Base-by-base conservation (phyloP, 2,797 vertebrate species). In the Chelmon rostratus region DNA sequence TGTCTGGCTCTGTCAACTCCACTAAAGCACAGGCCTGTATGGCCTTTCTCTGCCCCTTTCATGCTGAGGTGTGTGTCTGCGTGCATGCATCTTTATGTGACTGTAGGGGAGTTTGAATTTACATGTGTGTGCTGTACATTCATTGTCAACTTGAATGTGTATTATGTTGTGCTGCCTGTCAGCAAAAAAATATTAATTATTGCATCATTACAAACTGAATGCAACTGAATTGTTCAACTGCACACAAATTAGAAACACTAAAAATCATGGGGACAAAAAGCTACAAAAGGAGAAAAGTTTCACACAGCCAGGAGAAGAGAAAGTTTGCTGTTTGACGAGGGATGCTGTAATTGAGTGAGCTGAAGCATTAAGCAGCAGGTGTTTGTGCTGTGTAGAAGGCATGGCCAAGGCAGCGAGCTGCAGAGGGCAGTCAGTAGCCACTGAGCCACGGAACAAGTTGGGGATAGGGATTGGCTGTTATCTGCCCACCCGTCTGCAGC, bases 401-500 rank as follows among this genome's bases (percentile, higher is more conserved):
- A 84, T 85, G 84, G 88, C 90, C 80, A 79, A 86, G 90, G 91
- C 87, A 90, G 73, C 50, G 86, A 88, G 91, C 92, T 92, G 91
- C 87, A 92, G 93, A 93, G 91, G 90, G 92, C 91, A 92, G 92
- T 89, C 92, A 90, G 91, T 83, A 91, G 91, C 89, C 91, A 86
- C 84, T 91, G 91, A 93, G 91, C 89, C 93, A 89, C 84, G 64
- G 89, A 91, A 78, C 90, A 90, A 92, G 91, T 94, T 93, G 89
- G 88, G 86, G 91, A 88, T 79, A 78, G 91, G 89, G 92, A 92
- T 92, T 91, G 92, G 85, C 83, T 78, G 92, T 95, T 96, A 96
- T 96, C 95, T 93, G 92, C 87, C 94, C 91, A 94, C 95, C 94
- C 94, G 93, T 96, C 94, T 94, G 95, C 96, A 97, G 96, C 96